These are phyloP conservation scores for Rhagologus leucostigma DNA, from an alignment of 2,113 vertebrate genomes.

Conservation along the genomic window DNA sequence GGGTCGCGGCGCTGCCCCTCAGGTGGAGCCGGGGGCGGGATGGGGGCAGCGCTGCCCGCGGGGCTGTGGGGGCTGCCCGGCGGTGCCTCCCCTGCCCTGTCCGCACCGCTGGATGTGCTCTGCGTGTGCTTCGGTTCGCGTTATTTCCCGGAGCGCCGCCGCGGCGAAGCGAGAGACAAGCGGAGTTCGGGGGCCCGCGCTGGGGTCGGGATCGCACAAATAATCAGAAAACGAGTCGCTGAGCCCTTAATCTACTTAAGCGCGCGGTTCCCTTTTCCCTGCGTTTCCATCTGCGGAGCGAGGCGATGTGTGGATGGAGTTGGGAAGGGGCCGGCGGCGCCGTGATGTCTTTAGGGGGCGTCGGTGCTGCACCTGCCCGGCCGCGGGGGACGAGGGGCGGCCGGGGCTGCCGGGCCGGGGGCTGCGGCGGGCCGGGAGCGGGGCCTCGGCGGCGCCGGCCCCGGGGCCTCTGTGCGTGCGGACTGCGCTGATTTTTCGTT, in stretches of 20 bases:
- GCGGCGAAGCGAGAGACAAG: not conserved
- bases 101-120: not conserved
- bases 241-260: constrained; percentile 31
- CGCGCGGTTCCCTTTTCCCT: not conserved
- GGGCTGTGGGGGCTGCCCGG: not conserved
- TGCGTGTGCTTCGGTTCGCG: not conserved
- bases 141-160: not conserved
- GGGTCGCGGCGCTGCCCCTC: not conserved
- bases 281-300: not conserved
- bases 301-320: not conserved
- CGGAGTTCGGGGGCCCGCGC: not conserved
- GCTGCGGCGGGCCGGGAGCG: not conserved
- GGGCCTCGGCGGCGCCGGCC: not conserved
- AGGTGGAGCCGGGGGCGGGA: not conserved
- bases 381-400: not conserved
- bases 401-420: not conserved
- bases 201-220: not conserved
- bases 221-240: not conserved
- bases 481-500: rapidly evolving
- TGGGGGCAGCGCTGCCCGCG: not conserved
- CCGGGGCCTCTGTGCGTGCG: not conserved
- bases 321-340: not conserved
- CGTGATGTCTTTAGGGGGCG: constrained; percentile 50
- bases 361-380: constrained; percentile 7
- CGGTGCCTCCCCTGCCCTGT: not conserved